Conservation (phyloP, 2,888 invertebrate genomes). For the Ophonus ardosiacus region DNA sequence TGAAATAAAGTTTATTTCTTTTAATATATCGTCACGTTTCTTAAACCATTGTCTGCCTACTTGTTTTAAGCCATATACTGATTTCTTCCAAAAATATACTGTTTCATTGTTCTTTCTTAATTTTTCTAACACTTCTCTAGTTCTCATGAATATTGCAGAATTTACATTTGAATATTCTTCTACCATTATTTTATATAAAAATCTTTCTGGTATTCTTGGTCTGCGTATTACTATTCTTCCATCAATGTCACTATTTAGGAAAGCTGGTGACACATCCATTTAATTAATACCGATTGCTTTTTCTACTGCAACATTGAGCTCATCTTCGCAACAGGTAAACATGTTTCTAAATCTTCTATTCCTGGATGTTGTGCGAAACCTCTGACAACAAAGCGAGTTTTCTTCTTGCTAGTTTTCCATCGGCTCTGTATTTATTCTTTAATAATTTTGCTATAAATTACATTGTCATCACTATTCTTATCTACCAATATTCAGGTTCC, state of each 20-base stretch:
- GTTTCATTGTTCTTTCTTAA: conserved; percentile 20
- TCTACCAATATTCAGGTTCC: conserved; percentile 11
- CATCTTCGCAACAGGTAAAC: neutral
- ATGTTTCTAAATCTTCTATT: conserved; percentile 11
- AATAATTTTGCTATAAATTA: neutral
- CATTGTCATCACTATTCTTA: neutral
- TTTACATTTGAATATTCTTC: neutral
- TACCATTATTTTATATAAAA: neutral
- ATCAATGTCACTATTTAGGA: neutral
- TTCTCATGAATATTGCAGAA: neutral
- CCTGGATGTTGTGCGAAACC: conserved; percentile 3
- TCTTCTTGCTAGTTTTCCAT: neutral
- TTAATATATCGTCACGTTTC: conserved; percentile 6
- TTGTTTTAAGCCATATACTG: conserved; percentile 15
- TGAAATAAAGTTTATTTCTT: neutral
- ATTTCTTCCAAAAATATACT: conserved; percentile 38
- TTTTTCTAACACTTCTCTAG: conserved; percentile 49
- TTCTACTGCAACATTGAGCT: neutral
- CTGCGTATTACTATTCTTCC: neutral
- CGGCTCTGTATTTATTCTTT: neutral
- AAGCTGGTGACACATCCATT: conserved; percentile 1
- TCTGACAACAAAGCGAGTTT: neutral
- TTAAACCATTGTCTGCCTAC: conserved; percentile 31
- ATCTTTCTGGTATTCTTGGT: neutral
- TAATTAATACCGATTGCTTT: neutral